Base-by-base conservation (phyloP, 2,797 vertebrate species). In the Tarsius wallacei region DNA sequence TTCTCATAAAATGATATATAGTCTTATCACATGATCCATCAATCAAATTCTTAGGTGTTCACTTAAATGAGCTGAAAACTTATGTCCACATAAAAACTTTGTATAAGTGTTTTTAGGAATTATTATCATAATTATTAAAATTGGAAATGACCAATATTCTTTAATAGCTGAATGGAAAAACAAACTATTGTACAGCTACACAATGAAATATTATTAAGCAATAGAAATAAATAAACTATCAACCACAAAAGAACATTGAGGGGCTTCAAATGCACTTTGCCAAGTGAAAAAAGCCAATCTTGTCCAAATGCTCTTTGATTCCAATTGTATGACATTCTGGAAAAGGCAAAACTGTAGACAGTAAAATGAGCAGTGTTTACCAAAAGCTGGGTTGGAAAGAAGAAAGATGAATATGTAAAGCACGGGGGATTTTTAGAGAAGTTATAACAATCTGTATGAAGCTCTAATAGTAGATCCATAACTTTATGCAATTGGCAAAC, bases 181-280 rank as follows among this genome's bases (percentile, higher is more conserved):
- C 1, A 31, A 31, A 36, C 11, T 7, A 19, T 17, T 9, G 7
- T 55, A 0, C 0, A 53, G 6, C 13, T 8, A 53, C 26, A 42
- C 1, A 57, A 36, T 80, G 13, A 0, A 0, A 36, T 57, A 33
- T 57, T 57, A 36, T 36, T 24, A 3, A 80, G n/a, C 24, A 4
- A 26, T 26, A 24, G 4, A 36, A 36, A 31, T 26, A 53, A 76
- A 76, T 76, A 4, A 76, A 11, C 49, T 76, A 19, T 21, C 49
- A 76, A 76, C 49, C 49, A n/a, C 31, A 53, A 76, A 51, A n/a
- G 11, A 7, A 31, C 33, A 83, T 8, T 15, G 4, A 42, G 0
- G 5, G 86, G 63, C 9, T 36, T 33, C 57, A 57, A 57, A 57
- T 57, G 76, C 21, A n/a, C 22, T 4, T 55, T n/a, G n/a, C 7